A percentile compares a stretch with the other conserved stretches of the same genome.
Conservation (phyloP, 2,113 vertebrate genomes). For the Ceyx margarethae region DNA sequence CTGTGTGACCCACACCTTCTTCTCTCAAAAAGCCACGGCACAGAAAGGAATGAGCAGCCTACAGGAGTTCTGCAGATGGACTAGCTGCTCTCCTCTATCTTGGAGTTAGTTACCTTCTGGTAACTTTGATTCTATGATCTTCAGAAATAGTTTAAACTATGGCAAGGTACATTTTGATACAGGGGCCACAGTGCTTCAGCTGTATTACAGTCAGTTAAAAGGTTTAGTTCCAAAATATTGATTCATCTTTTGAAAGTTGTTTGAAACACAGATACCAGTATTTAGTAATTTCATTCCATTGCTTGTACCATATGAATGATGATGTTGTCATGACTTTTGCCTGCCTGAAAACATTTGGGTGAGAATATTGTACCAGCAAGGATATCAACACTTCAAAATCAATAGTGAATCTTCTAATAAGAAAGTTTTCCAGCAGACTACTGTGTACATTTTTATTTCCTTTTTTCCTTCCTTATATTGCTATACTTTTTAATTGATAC, state of each 20-base stretch:
- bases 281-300: not conserved
- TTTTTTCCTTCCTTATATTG: too few relatives aligned
- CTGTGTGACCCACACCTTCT: not conserved
- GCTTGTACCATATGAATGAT: not conserved
- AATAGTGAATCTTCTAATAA: not conserved
- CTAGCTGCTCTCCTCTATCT: not conserved
- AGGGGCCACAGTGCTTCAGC: not conserved
- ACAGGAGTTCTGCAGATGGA: not conserved
- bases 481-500: not conserved
- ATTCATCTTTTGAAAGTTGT: not conserved
- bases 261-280: not conserved
- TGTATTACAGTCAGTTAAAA: not conserved
- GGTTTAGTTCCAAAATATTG: not conserved
- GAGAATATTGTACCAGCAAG: not conserved
- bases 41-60: not conserved
- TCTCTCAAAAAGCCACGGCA: not conserved
- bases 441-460: too few relatives aligned
- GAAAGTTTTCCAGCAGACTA: not conserved
- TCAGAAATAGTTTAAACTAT: not conserved
- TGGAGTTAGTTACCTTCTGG: not conserved
- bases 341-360: not conserved
- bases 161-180: not conserved
- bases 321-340: not conserved
- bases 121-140: not conserved
- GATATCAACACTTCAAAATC: not conserved